phyloP scores from a whole-genome alignment of 2,113 vertebrate genomes.

The Zeus faber region DNA sequence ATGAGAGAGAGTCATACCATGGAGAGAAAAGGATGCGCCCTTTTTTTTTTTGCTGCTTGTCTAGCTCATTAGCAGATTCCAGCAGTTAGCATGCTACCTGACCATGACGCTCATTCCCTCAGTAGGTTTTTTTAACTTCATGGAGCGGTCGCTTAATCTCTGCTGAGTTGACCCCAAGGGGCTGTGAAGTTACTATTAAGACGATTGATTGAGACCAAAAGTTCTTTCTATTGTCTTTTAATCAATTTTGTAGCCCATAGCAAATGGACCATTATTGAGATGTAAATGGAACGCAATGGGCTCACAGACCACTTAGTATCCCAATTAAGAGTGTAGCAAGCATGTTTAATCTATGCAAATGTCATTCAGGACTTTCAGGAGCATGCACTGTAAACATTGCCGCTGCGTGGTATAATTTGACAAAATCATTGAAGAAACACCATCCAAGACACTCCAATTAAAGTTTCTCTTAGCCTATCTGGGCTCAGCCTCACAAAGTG shows the following conservation, averaged over 20 bases:
- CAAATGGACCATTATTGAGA: slow-evolving; percentile 3
- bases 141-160: slow-evolving; percentile 15
- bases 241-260: slow-evolving; percentile 28
- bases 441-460: too few species aligned
- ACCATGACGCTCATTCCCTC: slow-evolving; percentile 5
- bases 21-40: too few species aligned
- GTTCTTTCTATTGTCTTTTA: slow-evolving; percentile 38
- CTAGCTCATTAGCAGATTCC: slow-evolving; percentile 8
- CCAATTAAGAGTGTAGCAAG: slow-evolving; percentile 9
- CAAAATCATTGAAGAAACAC: too few species aligned
- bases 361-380: neutral
- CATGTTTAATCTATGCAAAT: neutral
- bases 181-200: slow-evolving; percentile 5
- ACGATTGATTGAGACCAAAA: slow-evolving; percentile 22
- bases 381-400: neutral
- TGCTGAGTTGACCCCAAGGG: slow-evolving; percentile 10
- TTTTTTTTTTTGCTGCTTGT: too few species aligned
- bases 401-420: neutral
- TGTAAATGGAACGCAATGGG: slow-evolving; percentile 4
- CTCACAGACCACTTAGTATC: neutral
- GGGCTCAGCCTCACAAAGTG: slow-evolving; percentile 11
- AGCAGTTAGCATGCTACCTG: slow-evolving; percentile 7
- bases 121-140: slow-evolving; percentile 7
- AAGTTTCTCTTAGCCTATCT: too few species aligned
- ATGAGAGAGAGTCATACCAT: too few species aligned